A percentile compares a stretch with the other conserved stretches of the same genome.
Evolutionary conservation across 2,797 vertebrate genomes (phyloP).

Genomic region (Myotis planiceps): DNA sequence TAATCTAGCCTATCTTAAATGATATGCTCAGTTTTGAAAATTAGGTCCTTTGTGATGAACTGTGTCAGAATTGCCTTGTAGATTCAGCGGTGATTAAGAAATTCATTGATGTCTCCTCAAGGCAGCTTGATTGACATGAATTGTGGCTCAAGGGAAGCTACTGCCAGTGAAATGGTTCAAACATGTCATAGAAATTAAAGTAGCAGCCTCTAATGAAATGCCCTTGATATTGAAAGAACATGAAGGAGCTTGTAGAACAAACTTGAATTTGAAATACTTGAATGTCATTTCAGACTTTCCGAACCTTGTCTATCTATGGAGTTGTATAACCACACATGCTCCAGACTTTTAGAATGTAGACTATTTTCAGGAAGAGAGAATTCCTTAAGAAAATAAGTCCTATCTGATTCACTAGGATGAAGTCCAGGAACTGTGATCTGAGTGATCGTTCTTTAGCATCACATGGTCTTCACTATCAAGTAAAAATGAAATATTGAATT

Average conservation of each 20-base stretch:
- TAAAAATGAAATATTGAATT: not conserved
- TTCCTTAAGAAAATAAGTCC: not conserved
- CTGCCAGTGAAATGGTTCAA: not conserved
- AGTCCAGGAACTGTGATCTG: not conserved
- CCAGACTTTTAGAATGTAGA: not conserved
- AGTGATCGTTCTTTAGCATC: not conserved
- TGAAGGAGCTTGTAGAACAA: not conserved
- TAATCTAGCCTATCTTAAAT: not conserved
- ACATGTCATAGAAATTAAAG: not conserved
- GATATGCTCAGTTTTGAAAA: not conserved
- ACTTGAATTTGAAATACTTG: not conserved
- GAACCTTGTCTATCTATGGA: not conserved
- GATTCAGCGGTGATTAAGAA: not conserved
- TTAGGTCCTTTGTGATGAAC: not conserved
- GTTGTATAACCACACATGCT: not conserved
- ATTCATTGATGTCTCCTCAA: not conserved
- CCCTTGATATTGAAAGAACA: not conserved
- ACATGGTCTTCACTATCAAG: not conserved
- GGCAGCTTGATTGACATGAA: not conserved
- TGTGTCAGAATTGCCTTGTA: not conserved
- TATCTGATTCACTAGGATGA: not conserved
- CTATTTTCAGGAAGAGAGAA: not conserved
- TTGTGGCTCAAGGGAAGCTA: not conserved
- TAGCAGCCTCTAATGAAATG: no score
- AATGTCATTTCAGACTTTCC: not conserved